Evolutionary conservation across 2,797 vertebrate genomes (phyloP).

Genomic region (Anguilla obscura): DNA sequence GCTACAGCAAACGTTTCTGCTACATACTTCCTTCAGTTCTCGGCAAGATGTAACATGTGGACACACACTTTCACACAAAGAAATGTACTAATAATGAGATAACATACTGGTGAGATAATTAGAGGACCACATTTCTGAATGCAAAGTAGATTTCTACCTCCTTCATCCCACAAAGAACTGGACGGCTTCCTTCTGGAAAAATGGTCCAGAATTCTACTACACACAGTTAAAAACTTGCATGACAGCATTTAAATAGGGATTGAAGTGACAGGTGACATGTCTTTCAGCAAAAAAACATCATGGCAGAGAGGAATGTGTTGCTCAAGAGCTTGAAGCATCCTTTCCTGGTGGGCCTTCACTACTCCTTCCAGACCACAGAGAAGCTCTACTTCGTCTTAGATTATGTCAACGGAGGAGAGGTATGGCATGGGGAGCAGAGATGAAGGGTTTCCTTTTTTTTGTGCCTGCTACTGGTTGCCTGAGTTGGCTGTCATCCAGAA

Average conservation of each 20-base stretch:
- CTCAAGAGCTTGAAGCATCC: conserved; percentile 94
- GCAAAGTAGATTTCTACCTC: not conserved
- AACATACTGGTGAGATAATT: conserved; percentile 18
- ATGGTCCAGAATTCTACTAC: conserved; percentile 8
- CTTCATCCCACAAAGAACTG: not conserved
- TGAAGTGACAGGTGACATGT: not conserved
- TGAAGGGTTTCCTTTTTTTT: not conserved
- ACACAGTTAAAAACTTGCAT: not conserved
- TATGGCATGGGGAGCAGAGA: conserved; percentile 48
- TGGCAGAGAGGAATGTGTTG: conserved; percentile 94
- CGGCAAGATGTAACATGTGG: too few species aligned
- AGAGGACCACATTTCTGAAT: conserved; percentile 3
- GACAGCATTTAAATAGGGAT: not conserved
- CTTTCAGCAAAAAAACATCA: conserved; percentile 92
- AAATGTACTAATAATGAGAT: not conserved
- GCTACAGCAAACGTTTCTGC: too few species aligned
- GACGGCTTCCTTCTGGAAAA: not conserved
- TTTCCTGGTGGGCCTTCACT: conserved; percentile 92
- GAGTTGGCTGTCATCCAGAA: not conserved
- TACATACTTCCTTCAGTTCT: too few species aligned
- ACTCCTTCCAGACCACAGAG: conserved; percentile 95
- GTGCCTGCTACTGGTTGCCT: not conserved
- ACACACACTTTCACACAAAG: too few species aligned
- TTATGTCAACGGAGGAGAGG: conserved; percentile 97
- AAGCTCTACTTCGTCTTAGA: conserved; percentile 98